Evolutionary conservation across 1,140 invertebrate genomes (phyloP).

Genomic region (Homarus americanus): DNA sequence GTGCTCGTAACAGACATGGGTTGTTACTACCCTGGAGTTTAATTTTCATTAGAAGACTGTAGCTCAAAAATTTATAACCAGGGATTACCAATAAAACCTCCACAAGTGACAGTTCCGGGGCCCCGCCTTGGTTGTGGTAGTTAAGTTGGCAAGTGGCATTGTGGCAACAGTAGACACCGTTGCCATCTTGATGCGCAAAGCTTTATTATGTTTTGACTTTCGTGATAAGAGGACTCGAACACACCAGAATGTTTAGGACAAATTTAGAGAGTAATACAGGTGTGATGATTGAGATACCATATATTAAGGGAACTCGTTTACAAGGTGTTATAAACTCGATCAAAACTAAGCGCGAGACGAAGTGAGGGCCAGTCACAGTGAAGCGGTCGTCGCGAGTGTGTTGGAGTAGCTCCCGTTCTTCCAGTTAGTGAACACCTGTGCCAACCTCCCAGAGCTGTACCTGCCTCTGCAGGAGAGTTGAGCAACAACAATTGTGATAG

Average conservation of each 20-base stretch:
- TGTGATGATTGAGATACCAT: neutral
- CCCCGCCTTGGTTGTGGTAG: no score
- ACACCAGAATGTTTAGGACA: neutral
- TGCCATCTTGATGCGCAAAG: neutral
- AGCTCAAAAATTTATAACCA: no score
- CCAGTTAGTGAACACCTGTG: neutral
- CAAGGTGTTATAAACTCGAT: neutral
- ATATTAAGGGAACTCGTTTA: neutral
- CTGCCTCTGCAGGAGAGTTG: neutral
- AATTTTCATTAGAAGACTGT: no score
- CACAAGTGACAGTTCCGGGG: no score
- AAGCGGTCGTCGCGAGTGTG: neutral
- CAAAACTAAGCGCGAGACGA: neutral
- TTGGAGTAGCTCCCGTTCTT: neutral
- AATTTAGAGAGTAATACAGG: neutral
- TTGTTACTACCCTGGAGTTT: no score
- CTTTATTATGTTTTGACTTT: neutral
- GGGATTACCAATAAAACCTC: no score
- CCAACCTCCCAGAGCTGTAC: neutral
- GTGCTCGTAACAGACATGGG: no score
- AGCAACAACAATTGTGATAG: neutral
- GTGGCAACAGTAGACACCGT: neutral
- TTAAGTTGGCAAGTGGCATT: no score
- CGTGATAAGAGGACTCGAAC: neutral
- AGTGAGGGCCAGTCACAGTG: neutral